Percentiles rank a stretch among this genome's conserved stretches.
phyloP scores from a whole-genome alignment of 2,113 vertebrate species.

The Cygnus atratus region DNA sequence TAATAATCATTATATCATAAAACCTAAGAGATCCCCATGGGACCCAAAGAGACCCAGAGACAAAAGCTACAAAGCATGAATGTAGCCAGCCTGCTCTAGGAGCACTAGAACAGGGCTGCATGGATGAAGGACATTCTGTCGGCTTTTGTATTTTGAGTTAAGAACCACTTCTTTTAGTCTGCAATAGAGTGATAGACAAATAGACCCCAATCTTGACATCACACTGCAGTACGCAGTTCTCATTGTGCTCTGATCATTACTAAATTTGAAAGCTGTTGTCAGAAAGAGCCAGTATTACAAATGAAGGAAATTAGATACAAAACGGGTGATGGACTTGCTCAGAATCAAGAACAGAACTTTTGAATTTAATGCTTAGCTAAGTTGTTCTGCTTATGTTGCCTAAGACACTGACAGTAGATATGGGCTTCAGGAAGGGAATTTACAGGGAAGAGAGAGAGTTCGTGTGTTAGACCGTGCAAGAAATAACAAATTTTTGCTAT shows the following conservation, averaged over 20 bases:
- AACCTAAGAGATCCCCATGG: neutral
- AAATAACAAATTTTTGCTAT: neutral
- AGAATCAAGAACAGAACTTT: neutral
- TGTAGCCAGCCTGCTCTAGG: neutral
- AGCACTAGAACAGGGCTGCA: fast-evolving
- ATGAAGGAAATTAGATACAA: neutral
- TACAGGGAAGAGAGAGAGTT: neutral
- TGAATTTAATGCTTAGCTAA: neutral
- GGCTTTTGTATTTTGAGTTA: neutral
- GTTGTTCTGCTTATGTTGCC: neutral
- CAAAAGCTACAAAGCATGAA: neutral
- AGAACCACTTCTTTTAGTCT: neutral
- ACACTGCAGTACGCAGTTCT: neutral
- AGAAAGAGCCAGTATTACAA: neutral
- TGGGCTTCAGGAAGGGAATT: neutral
- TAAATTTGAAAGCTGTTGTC: neutral
- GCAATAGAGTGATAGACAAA: neutral
- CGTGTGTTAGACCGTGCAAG: neutral
- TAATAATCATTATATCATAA: neutral
- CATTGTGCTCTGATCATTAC: neutral
- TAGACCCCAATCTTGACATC: neutral
- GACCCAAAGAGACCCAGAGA: neutral
- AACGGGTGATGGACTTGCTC: neutral
- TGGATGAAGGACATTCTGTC: neutral
- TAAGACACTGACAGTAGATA: neutral